Percentiles rank a stretch among this genome's conserved stretches.
Evolutionary conservation across 2,888 invertebrate species (phyloP).

Genomic region (Amiota minor): DNA sequence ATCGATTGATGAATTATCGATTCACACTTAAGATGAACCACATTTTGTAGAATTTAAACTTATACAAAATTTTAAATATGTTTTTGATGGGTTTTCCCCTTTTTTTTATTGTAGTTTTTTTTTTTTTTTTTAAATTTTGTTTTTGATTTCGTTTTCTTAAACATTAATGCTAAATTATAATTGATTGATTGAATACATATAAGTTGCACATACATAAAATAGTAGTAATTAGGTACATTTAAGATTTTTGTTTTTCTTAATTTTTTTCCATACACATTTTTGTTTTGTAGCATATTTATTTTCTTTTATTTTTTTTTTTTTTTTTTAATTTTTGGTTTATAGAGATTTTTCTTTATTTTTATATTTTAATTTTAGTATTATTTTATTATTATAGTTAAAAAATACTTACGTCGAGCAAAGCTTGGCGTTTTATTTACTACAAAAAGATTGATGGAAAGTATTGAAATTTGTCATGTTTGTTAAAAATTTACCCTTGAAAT

Average conservation of each 20-base stretch:
- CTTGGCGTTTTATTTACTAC: not conserved
- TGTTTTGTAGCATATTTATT: not conserved
- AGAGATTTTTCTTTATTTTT: slow-evolving; percentile 5
- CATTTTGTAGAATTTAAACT: slow-evolving; percentile 24
- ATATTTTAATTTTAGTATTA: not conserved
- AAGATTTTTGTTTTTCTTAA: slow-evolving; percentile 6
- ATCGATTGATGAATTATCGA: not conserved
- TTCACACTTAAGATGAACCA: not conserved
- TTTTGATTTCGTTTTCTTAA: slow-evolving; percentile 42
- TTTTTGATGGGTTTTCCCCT: slow-evolving; percentile 45
- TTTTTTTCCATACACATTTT: slow-evolving; percentile 20
- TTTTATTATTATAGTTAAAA: not conserved
- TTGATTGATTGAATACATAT: slow-evolving; percentile 20
- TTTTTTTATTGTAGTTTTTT: slow-evolving; percentile 53
- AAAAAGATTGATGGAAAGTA: slow-evolving; percentile 11
- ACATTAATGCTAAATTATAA: slow-evolving; percentile 34
- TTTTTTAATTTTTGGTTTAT: slow-evolving; percentile 18
- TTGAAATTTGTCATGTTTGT: not conserved
- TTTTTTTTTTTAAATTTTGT: slow-evolving; percentile 51
- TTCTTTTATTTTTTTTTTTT: not conserved
- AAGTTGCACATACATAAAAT: slow-evolving; percentile 24
- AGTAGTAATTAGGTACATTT: slow-evolving; percentile 37
- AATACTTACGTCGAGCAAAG: slow-evolving; percentile 27
- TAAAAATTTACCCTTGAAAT: not conserved
- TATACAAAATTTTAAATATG: slow-evolving; percentile 52